A percentile compares a stretch with the other conserved stretches of the same genome.
Conservation (phyloP, 1,140 invertebrate genomes). For the Mylabris phalerata region DNA sequence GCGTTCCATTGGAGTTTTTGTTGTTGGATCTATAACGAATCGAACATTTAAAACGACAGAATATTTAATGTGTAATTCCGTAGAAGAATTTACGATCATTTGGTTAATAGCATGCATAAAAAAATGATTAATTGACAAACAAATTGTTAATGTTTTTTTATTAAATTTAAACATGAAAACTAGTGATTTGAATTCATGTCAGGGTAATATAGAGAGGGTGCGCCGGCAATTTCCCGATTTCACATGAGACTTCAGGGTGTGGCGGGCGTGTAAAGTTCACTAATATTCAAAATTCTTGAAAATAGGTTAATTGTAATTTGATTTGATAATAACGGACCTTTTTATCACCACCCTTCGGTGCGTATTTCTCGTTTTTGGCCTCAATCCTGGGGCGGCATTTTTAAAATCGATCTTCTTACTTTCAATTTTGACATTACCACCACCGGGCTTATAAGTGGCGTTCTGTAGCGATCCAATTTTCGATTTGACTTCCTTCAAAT, state of each 20-base stretch:
- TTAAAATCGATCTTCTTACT: slow-evolving; percentile 76
- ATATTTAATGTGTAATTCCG: not conserved
- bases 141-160: not conserved
- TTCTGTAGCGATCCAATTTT: slow-evolving; percentile 95
- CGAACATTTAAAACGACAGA: slow-evolving; percentile 1
- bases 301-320: too few relatives aligned
- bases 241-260: too few relatives aligned
- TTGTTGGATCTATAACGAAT: slow-evolving; percentile 61
- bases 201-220: too few relatives aligned
- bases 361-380: slow-evolving; percentile 86
- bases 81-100: not conserved
- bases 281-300: too few relatives aligned
- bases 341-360: slow-evolving; percentile 82
- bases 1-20: slow-evolving; percentile 89
- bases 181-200: too few relatives aligned
- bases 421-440: slow-evolving; percentile 87
- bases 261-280: too few relatives aligned
- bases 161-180: not conserved
- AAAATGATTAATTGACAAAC: not conserved
- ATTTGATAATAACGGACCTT: slow-evolving; percentile 58
- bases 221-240: too few relatives aligned
- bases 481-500: slow-evolving; percentile 82
- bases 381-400: slow-evolving; percentile 74
- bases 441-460: slow-evolving; percentile 82
- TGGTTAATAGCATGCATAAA: too few relatives aligned